These are phyloP conservation scores for Carcinoscorpius rotundicauda DNA, from an alignment of 1,140 invertebrate species.

Conservation along the genomic window DNA sequence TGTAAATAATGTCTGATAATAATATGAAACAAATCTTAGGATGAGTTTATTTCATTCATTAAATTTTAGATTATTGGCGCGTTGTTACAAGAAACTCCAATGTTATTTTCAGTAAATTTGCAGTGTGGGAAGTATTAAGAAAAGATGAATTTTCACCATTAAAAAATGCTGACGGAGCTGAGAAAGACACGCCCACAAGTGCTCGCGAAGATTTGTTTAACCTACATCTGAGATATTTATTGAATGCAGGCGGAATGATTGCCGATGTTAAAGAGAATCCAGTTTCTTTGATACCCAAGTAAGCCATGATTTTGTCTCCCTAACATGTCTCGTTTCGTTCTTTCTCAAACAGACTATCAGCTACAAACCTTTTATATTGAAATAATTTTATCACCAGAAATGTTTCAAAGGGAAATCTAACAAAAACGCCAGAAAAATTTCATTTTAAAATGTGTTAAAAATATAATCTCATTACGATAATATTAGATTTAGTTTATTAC, in stretches of 20 bases:
- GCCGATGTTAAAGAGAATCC: constrained; percentile 30
- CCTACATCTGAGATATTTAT: constrained; percentile 64
- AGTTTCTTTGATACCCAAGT: constrained; percentile 41
- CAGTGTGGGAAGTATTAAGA: constrained; percentile 82
- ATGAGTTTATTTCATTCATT: neutral
- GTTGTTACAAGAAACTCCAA: constrained; percentile 10
- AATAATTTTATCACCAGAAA: no score
- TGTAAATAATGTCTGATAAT: neutral
- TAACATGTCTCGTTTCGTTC: no score
- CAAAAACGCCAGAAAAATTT: no score
- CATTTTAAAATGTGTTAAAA: no score
- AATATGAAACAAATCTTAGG: neutral
- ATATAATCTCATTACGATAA: no score
- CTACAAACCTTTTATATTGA: no score
- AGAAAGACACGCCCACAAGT: constrained; percentile 81
- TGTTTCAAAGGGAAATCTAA: no score
- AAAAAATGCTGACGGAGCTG: constrained; percentile 79
- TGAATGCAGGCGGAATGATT: constrained; percentile 62
- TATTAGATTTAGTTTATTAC: no score
- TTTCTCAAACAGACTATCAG: no score
- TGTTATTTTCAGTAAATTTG: constrained; percentile 51
- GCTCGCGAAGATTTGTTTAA: constrained; percentile 61
- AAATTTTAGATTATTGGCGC: constrained; percentile 7
- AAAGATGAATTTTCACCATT: constrained; percentile 93
- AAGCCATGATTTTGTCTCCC: no score